Percentiles rank a stretch among this genome's conserved stretches.
Evolutionary conservation across 92 coral and sea anemone species (phyloP).

Genomic region (Meandrina meandrites): DNA sequence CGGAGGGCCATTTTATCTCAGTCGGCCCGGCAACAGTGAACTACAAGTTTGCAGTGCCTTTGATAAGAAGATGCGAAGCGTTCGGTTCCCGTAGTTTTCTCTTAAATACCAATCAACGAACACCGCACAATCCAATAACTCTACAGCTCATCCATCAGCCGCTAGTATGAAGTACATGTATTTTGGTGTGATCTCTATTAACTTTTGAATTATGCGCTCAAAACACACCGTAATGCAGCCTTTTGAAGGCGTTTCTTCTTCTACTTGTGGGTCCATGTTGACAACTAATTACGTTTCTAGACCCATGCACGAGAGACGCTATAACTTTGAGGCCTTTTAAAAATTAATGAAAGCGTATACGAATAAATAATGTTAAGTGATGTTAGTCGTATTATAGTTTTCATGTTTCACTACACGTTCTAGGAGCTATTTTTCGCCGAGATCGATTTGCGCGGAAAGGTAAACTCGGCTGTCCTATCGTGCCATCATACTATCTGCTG

Average conservation of each 20-base stretch:
- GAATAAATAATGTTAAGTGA: neutral
- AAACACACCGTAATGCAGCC: constrained; percentile 28
- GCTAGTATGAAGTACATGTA: constrained; percentile 48
- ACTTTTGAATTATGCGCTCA: constrained; percentile 26
- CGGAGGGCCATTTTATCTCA: constrained; percentile 81
- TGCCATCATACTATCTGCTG: no score
- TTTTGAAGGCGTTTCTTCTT: constrained; percentile 15
- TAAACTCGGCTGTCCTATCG: neutral
- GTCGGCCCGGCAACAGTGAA: no score
- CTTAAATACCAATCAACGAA: neutral
- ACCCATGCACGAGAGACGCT: constrained; percentile 27
- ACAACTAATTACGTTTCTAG: neutral
- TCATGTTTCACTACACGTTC: no score
- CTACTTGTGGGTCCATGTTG: constrained; percentile 24
- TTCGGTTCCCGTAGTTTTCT: neutral
- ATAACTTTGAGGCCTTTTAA: constrained; percentile 21
- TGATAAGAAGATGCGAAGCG: neutral
- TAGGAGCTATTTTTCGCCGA: neutral
- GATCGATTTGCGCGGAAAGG: neutral
- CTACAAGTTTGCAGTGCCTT: neutral
- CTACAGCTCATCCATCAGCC: constrained; percentile 31
- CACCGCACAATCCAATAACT: neutral
- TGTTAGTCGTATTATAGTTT: neutral
- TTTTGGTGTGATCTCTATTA: constrained; percentile 38
- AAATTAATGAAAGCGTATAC: constrained; percentile 13